Percentiles rank a stretch among this genome's conserved stretches.
These are phyloP conservation scores for Capricornis sumatraensis DNA, from an alignment of 2,113 vertebrate species.

Conservation along the genomic window DNA sequence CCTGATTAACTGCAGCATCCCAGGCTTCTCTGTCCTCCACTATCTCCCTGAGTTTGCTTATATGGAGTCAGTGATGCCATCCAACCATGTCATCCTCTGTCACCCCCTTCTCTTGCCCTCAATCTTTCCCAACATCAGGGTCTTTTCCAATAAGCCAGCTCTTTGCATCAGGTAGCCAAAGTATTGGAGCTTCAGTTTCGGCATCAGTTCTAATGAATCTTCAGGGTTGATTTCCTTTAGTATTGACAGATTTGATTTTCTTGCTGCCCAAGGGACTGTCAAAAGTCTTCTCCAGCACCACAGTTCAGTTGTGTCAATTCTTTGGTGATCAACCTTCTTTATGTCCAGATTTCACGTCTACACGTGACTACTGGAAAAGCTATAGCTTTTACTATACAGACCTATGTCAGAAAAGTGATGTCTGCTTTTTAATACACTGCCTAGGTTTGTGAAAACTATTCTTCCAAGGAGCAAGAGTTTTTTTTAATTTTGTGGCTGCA, in stretches of 20 bases:
- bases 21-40: neutral
- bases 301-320: neutral
- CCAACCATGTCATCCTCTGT: neutral
- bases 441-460: neutral
- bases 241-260: neutral
- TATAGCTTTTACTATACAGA: neutral
- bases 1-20: neutral
- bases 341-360: neutral
- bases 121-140: neutral
- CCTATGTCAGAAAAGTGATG: neutral
- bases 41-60: neutral
- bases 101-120: neutral
- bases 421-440: neutral
- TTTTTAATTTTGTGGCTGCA: neutral
- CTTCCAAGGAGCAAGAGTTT: neutral
- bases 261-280: neutral
- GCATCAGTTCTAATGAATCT: neutral
- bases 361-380: neutral
- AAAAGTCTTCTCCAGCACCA: neutral
- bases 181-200: neutral
- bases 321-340: neutral
- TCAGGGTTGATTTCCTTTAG: neutral
- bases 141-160: neutral
- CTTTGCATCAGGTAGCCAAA: neutral
- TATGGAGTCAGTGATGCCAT: neutral